Conservation (phyloP, 1,140 invertebrate species). For the Choristoneura fumiferana region DNA sequence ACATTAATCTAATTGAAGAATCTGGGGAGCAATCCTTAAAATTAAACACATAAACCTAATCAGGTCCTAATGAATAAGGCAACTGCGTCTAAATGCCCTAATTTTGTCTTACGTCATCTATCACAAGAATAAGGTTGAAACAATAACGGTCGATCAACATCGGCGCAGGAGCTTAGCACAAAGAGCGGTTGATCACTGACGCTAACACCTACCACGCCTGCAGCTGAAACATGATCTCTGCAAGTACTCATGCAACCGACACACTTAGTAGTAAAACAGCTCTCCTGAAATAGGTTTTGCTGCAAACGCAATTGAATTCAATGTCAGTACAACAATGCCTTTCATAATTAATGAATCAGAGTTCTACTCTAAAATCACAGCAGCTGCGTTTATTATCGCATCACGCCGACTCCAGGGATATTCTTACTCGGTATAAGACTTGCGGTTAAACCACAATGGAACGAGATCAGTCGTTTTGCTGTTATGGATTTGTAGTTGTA, state of each 20-base stretch:
- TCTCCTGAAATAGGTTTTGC: slow-evolving; percentile 64
- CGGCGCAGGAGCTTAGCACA: slow-evolving; percentile 28
- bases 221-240: slow-evolving; percentile 53
- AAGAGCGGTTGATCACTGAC: slow-evolving; percentile 46
- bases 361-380: slow-evolving; percentile 42
- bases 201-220: slow-evolving; percentile 44
- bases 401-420: slow-evolving; percentile 26
- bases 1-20: too few species aligned
- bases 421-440: slow-evolving; percentile 38
- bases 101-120: too few species aligned
- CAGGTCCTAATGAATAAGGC: too few species aligned
- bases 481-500: slow-evolving; percentile 27
- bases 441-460: slow-evolving; percentile 45
- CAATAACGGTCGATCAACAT: background rate
- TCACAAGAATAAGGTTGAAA: too few species aligned
- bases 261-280: slow-evolving; percentile 53
- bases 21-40: too few species aligned
- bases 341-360: slow-evolving; percentile 38
- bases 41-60: too few species aligned
- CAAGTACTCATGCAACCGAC: slow-evolving; percentile 49
- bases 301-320: slow-evolving; percentile 57
- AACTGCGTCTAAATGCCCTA: too few species aligned
- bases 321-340: slow-evolving; percentile 48
- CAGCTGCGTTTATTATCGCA: slow-evolving; percentile 38
- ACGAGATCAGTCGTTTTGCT: slow-evolving; percentile 36